Evolutionary conservation across 2,888 invertebrate species (phyloP), one percentile per base, ranked within the genome.

Genomic region (Sipha maydis): DNA sequence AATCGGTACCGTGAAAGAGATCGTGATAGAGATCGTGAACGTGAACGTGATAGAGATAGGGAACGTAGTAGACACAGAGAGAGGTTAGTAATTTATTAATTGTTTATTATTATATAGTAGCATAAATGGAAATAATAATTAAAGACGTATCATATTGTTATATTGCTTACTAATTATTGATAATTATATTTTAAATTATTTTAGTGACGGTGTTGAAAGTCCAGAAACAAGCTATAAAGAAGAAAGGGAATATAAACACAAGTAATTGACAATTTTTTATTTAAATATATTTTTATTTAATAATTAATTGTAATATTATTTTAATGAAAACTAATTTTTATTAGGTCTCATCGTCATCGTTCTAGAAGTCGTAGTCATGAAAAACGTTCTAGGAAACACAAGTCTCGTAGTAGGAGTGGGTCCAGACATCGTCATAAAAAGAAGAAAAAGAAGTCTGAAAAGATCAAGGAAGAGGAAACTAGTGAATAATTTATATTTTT

Each of bases 361-460:
- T 90, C 91, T 7, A 89, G 91, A 71, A 91, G 91, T 76, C 89
- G 91, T 75, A 90, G 90, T 83, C 90, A 89, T 54, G 90, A 91
- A 79, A 89, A 90, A 61, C 89, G 90, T 54, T 90, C 90, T 17
- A 90, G 91, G 41, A 91, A 91, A 89, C 91, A 91, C 88, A 91
- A 91, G 84, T 90, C 90, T 82, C 90, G 91, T 28, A 91, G 91
- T 89, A 90, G 91, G 38, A 91, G 91, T 25, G 90, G 90, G 28
- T 91, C 91, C 83, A 89, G 91, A 25, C 91, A 91, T 78, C 91
- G 91, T 83, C 91, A 91, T 75, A 91, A 91, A 90, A 91, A 91
- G 90, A 91, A 91, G 90, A 91, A 91, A 14, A 91, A 91, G 90
- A 91, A 91, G 79, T 91, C 91, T 21, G 91, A 91, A 77, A 90